Evolutionary conservation across 2,888 invertebrate genomes (phyloP).

Genomic region (Meganola albula): DNA sequence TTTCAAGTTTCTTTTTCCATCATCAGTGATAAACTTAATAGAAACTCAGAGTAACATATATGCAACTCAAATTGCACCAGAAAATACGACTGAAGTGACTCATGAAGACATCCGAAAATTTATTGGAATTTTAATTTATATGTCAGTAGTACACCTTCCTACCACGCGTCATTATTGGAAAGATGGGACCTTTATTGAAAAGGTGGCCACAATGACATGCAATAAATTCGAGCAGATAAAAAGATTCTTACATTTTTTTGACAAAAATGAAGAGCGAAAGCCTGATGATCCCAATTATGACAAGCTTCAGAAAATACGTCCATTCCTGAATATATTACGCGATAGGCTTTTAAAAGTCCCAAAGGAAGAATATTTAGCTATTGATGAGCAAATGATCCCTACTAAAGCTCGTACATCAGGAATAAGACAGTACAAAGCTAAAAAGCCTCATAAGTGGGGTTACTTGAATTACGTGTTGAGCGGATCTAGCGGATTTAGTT

Average conservation of each 20-base stretch:
- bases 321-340: constrained; percentile 18
- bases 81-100: constrained; percentile 8
- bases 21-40: constrained; percentile 12
- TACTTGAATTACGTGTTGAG: constrained; percentile 35
- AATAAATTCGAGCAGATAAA: constrained; percentile 17
- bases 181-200: constrained; percentile 10
- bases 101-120: constrained; percentile 9
- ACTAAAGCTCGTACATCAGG: constrained; percentile 29
- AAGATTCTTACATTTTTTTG: constrained; percentile 6
- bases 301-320: constrained; percentile 25
- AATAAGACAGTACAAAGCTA: constrained; percentile 32
- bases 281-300: constrained; percentile 1
- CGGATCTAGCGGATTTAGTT: constrained; percentile 34
- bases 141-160: constrained; percentile 5
- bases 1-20: constrained; percentile 19
- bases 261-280: not conserved
- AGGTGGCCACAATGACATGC: constrained; percentile 15
- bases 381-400: constrained; percentile 41
- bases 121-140: constrained; percentile 15
- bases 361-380: constrained; percentile 32
- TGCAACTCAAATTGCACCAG: constrained; percentile 12
- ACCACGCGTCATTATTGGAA: constrained; percentile 1
- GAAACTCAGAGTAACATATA: constrained; percentile 12
- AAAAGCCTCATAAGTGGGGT: constrained; percentile 32
- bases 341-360: constrained; percentile 21